phyloP scores from a whole-genome alignment of 1,140 invertebrate species.

The Whitmania pigra region DNA sequence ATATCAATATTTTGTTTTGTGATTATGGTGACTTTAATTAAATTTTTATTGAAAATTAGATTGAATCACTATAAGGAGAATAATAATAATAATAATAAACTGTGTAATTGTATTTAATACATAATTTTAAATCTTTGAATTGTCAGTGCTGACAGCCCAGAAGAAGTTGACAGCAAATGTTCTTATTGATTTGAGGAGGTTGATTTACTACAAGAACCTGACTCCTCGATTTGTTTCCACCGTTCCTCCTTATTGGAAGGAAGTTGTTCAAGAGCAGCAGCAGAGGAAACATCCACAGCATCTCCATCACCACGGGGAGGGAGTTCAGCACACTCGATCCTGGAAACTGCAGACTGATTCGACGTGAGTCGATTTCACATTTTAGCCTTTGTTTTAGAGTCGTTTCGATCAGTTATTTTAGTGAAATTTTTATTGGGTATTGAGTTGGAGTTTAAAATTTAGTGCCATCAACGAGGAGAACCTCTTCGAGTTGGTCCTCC shows the following conservation, averaged over 20 bases:
- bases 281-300: constrained; percentile 68
- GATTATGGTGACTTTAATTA: no score
- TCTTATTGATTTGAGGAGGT: constrained; percentile 49
- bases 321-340: constrained; percentile 60
- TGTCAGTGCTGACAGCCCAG: neutral
- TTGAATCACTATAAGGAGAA: no score
- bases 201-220: constrained; percentile 54
- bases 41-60: no score
- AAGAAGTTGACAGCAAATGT: constrained; percentile 45
- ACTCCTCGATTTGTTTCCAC: constrained; percentile 60
- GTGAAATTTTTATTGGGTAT: constrained; percentile 2
- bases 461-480: constrained; percentile 78
- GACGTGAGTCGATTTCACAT: neutral
- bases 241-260: constrained; percentile 80
- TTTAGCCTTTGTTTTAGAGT: no score
- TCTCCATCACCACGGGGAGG: constrained; percentile 52
- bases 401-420: neutral
- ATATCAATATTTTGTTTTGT: no score
- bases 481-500: constrained; percentile 71
- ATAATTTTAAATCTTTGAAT: neutral
- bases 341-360: constrained; percentile 72
- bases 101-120: no score
- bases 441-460: constrained; percentile 22
- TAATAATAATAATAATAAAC: no score
- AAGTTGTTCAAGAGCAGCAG: constrained; percentile 75